A percentile compares a stretch with the other conserved stretches of the same genome.
phyloP scores from a whole-genome alignment of 2,113 vertebrate species.

The Phylloscopus whistleri region DNA sequence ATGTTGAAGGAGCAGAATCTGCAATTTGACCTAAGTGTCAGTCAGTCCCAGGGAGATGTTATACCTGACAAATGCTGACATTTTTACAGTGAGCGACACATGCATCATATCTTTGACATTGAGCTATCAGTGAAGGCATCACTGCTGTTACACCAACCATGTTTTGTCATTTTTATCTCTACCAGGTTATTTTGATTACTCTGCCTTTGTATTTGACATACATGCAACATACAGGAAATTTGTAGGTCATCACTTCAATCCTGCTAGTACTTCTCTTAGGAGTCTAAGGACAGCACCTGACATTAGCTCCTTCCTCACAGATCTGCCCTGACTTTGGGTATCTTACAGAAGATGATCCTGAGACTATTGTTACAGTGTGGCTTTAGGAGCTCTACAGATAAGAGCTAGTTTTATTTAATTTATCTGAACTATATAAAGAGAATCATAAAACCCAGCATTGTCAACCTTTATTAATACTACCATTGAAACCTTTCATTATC shows the following conservation, averaged over 20 bases:
- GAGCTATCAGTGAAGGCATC: neutral
- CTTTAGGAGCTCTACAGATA: slow-evolving; percentile 42
- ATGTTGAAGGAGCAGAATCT: neutral
- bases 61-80: neutral
- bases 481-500: slow-evolving; percentile 64
- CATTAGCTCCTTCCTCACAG: neutral
- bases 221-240: neutral
- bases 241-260: neutral
- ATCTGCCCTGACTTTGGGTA: neutral
- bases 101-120: neutral
- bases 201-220: neutral
- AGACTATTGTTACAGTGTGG: neutral
- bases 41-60: neutral
- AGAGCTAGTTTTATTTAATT: slow-evolving; percentile 60
- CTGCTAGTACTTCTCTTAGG: neutral
- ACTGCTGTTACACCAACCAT: neutral
- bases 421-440: slow-evolving; percentile 50
- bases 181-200: neutral
- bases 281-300: neutral
- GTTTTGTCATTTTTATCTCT: neutral
- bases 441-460: slow-evolving; percentile 26
- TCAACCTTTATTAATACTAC: slow-evolving; percentile 47
- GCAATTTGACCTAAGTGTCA: neutral
- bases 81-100: neutral
- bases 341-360: neutral